These are phyloP conservation scores for Monopis laevigella DNA, from an alignment of 2,888 invertebrate species.

Conservation along the genomic window DNA sequence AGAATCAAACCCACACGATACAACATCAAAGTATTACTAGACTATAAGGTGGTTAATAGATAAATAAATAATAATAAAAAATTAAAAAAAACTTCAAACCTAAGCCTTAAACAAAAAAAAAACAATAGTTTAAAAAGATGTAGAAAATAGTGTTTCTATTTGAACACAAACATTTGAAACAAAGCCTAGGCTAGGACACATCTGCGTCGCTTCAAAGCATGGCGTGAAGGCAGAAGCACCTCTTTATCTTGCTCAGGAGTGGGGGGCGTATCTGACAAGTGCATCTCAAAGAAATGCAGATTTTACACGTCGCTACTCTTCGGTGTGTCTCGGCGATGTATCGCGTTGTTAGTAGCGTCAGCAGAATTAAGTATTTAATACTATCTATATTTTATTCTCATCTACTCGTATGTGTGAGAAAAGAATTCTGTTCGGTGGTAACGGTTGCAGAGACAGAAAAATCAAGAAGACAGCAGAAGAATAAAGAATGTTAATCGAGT, in stretches of 20 bases:
- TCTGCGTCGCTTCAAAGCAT: constrained; percentile 35
- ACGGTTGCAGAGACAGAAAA: too few relatives aligned
- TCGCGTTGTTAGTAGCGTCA: constrained; percentile 35
- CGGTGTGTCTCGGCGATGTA: constrained; percentile 47
- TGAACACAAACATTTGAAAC: constrained; percentile 10
- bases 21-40: too few relatives aligned
- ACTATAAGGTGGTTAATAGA: too few relatives aligned
- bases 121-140: too few relatives aligned
- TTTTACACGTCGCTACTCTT: constrained; percentile 67
- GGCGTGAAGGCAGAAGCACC: constrained; percentile 54
- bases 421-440: too few relatives aligned
- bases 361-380: constrained; percentile 21
- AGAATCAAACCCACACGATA: too few relatives aligned
- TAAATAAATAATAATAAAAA: too few relatives aligned
- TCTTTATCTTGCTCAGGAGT: constrained; percentile 39
- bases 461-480: too few relatives aligned
- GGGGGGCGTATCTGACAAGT: constrained; percentile 42
- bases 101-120: too few relatives aligned
- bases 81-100: too few relatives aligned
- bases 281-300: constrained; percentile 69
- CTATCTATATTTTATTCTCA: not conserved
- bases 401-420: not conserved
- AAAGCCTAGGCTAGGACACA: constrained; percentile 12
- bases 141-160: constrained; percentile 5
- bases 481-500: too few relatives aligned